Evolutionary conservation across 2,113 vertebrate species (phyloP).

Genomic region (Hylia prasina): DNA sequence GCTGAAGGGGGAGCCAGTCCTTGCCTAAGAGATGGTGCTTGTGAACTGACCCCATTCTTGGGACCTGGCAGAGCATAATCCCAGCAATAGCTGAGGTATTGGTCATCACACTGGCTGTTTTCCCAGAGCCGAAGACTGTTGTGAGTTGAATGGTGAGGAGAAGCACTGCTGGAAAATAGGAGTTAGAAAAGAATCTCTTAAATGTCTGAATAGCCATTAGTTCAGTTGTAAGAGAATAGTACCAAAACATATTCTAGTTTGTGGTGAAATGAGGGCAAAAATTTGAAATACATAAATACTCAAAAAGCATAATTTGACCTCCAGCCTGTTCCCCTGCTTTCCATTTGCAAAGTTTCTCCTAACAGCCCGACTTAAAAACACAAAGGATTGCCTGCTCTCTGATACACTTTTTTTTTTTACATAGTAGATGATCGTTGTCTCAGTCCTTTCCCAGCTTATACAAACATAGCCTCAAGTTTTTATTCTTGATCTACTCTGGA

Average conservation of each 20-base stretch:
- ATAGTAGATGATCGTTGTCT: neutral
- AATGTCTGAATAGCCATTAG: neutral
- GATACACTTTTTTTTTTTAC: neutral
- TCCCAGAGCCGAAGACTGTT: neutral
- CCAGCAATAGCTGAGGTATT: neutral
- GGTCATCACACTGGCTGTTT: neutral
- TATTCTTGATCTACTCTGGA: neutral
- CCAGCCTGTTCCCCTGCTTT: neutral
- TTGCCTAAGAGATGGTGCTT: neutral
- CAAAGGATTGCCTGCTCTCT: neutral
- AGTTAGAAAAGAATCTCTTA: neutral
- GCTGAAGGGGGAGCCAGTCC: neutral
- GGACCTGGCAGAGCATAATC: neutral
- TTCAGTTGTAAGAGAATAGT: neutral
- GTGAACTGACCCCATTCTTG: neutral
- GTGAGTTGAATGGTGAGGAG: neutral
- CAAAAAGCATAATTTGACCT: neutral
- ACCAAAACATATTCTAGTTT: neutral
- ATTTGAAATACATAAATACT: neutral
- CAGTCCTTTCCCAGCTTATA: neutral
- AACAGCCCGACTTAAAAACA: neutral
- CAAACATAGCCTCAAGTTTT: neutral
- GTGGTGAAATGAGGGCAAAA: neutral
- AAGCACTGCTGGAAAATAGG: neutral
- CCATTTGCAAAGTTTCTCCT: neutral